These are phyloP conservation scores for Hydrolagus colliei DNA, from an alignment of 2,797 vertebrate genomes.

Conservation along the genomic window DNA sequence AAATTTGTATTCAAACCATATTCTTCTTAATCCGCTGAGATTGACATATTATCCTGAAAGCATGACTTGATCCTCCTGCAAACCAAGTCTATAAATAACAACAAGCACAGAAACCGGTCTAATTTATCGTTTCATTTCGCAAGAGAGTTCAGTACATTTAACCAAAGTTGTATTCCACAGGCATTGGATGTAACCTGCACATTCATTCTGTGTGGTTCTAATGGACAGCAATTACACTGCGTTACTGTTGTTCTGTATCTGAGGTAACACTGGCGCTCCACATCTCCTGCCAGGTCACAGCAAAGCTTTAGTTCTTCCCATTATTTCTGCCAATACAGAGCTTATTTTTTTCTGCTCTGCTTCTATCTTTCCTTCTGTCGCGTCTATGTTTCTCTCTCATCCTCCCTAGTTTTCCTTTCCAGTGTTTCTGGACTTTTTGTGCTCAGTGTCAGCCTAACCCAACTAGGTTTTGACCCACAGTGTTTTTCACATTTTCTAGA, in stretches of 20 bases:
- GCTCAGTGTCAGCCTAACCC: too few relatives aligned
- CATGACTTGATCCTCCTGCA: neutral
- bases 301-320: neutral
- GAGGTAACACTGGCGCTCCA: conserved; percentile 12
- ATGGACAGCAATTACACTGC: conserved; percentile 21
- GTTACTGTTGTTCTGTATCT: conserved; percentile 23
- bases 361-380: conserved; percentile 8
- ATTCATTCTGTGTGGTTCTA: conserved; percentile 27
- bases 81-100: conserved; percentile 24
- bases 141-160: conserved; percentile 20
- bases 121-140: conserved; percentile 23
- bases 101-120: conserved; percentile 11
- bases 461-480: too few relatives aligned
- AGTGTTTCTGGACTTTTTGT: too few relatives aligned
- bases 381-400: neutral
- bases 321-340: neutral
- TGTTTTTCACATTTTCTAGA: too few relatives aligned
- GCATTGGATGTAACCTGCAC: conserved; percentile 24
- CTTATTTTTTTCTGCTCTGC: neutral
- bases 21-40: neutral
- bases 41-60: conserved; percentile 1
- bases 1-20: neutral
- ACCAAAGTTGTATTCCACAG: conserved; percentile 27
- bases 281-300: neutral
- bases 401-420: neutral